These are phyloP conservation scores for Rhopalosiphum padi DNA, from an alignment of 1,140 invertebrate species.

Conservation along the genomic window DNA sequence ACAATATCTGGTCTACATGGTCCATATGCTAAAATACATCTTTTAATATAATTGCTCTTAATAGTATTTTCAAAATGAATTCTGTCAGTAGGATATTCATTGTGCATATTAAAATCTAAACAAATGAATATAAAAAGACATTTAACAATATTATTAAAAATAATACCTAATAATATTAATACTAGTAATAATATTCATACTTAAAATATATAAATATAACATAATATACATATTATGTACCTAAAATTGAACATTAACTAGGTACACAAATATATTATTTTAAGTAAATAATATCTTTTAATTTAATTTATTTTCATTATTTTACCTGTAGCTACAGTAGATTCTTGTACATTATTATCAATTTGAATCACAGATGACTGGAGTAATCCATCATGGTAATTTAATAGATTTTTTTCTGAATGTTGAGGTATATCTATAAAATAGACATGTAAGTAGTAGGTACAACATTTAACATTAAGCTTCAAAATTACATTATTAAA, in stretches of 20 bases:
- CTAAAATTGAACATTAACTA: not conserved
- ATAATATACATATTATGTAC: no score
- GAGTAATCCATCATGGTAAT: not conserved
- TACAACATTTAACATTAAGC: no score
- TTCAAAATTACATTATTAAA: no score
- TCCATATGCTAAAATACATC: slow-evolving; percentile 1
- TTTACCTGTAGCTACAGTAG: not conserved
- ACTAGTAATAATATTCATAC: no score
- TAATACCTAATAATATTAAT: no score
- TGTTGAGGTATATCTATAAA: no score
- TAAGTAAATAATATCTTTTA: not conserved
- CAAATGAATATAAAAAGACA: not conserved
- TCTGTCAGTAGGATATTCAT: slow-evolving; percentile 23
- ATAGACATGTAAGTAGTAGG: no score
- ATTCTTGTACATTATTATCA: not conserved
- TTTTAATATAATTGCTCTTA: not conserved
- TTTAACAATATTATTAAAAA: not conserved
- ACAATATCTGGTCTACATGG: slow-evolving; percentile 23
- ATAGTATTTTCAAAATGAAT: not conserved
- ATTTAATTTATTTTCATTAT: not conserved
- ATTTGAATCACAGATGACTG: not conserved
- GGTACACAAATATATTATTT: slow-evolving; percentile 14
- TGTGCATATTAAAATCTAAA: not conserved
- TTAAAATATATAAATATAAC: not conserved
- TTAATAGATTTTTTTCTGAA: no score